Conservation (phyloP, 1,140 invertebrate genomes). For the Trialeurodes vaporariorum region DNA sequence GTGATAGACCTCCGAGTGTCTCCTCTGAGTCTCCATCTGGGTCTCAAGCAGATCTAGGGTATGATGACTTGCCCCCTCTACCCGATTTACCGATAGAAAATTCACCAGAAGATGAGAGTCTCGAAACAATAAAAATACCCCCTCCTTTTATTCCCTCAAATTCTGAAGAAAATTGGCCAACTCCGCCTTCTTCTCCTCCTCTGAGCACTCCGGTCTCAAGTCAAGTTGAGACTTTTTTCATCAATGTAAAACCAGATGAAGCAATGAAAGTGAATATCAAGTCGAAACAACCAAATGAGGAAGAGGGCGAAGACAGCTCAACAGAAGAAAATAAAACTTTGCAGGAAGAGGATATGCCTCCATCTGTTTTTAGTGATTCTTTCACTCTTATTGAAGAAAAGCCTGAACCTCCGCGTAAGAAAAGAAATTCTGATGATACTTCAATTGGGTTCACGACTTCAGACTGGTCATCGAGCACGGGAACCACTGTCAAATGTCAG, state of each 20-base stretch:
- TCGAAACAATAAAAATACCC: constrained; percentile 22
- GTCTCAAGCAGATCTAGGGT: constrained; percentile 9
- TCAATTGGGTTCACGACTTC: constrained; percentile 69
- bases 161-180: constrained; percentile 52
- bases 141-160: constrained; percentile 28
- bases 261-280: constrained; percentile 48
- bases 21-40: constrained; percentile 58
- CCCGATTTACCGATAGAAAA: constrained; percentile 26
- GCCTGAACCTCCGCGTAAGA: constrained; percentile 34
- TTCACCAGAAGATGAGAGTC: constrained; percentile 17
- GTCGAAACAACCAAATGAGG: constrained; percentile 22
- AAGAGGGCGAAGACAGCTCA: constrained; percentile 20
- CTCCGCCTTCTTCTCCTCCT: constrained; percentile 52
- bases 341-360: constrained; percentile 39
- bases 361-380: constrained; percentile 18
- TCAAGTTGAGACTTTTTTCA: constrained; percentile 72
- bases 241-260: constrained; percentile 58
- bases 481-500: constrained; percentile 24
- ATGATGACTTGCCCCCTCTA: constrained; percentile 21
- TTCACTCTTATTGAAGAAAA: constrained; percentile 40
- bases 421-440: constrained; percentile 65
- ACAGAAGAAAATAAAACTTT: constrained; percentile 34
- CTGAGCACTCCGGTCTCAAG: constrained; percentile 52
- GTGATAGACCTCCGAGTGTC: constrained; percentile 69
- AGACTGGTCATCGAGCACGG: constrained; percentile 57